These are phyloP conservation scores for Australoheros scitulus DNA, from an alignment of 2,113 vertebrate genomes.

Conservation along the genomic window DNA sequence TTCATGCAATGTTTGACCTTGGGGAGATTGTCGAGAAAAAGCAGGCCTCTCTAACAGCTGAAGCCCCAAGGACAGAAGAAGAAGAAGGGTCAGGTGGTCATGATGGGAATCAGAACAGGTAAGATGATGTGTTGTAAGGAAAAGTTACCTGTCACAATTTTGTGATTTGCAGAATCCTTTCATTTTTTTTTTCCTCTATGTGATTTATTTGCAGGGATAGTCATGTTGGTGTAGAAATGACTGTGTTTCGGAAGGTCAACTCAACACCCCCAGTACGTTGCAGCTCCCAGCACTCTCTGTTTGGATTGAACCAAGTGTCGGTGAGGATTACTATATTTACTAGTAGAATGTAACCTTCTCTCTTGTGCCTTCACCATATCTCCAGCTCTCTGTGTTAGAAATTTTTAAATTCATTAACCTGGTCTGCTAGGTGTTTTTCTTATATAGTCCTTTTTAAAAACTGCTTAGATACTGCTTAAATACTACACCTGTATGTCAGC, in stretches of 20 bases:
- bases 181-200: neutral
- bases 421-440: neutral
- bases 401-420: neutral
- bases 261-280: slow-evolving; percentile 90
- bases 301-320: slow-evolving; percentile 91
- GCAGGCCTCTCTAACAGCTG: slow-evolving; percentile 82
- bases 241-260: slow-evolving; percentile 89
- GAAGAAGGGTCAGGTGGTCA: slow-evolving; percentile 78
- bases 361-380: neutral
- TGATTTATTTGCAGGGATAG: slow-evolving; percentile 78
- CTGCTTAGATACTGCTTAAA: neutral
- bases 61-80: slow-evolving; percentile 75
- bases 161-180: neutral
- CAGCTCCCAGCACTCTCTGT: slow-evolving; percentile 91
- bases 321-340: slow-evolving; percentile 74
- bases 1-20: slow-evolving; percentile 91
- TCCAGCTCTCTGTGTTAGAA: neutral
- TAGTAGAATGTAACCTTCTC: neutral
- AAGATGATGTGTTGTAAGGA: neutral
- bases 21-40: slow-evolving; percentile 91
- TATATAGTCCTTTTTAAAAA: neutral
- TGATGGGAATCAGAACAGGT: slow-evolving; percentile 83
- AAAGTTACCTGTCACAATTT: neutral
- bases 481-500: neutral
- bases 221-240: slow-evolving; percentile 89